Evolutionary conservation across 2,113 vertebrate genomes (phyloP).

Genomic region (Talpa occidentalis): DNA sequence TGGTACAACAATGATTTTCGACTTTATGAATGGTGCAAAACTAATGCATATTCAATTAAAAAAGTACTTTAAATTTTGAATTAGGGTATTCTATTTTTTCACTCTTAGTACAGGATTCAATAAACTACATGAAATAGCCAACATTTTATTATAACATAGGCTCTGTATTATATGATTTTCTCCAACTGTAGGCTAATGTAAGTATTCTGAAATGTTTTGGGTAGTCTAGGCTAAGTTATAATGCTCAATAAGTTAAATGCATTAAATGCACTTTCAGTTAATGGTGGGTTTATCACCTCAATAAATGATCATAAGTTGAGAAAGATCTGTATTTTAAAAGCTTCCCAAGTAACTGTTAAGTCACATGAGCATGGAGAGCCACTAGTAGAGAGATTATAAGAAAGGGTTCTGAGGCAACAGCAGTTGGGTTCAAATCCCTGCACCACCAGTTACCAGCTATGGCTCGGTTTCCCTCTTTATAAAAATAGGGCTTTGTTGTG

Average conservation of each 20-base stretch:
- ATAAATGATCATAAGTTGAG: neutral
- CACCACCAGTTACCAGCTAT: neutral
- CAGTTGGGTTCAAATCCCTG: neutral
- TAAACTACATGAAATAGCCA: neutral
- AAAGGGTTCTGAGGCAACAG: neutral
- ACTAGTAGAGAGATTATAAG: neutral
- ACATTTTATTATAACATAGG: neutral
- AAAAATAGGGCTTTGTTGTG: neutral
- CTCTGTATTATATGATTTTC: neutral
- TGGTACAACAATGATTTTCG: neutral
- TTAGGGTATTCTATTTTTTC: neutral
- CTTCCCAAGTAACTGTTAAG: neutral
- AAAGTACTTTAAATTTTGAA: neutral
- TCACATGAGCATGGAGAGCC: neutral
- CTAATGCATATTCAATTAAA: neutral
- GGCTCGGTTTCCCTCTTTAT: conserved; percentile 9
- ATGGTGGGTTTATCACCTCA: neutral
- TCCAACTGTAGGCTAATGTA: neutral
- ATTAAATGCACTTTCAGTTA: neutral
- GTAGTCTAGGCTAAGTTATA: neutral
- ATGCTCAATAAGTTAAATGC: neutral
- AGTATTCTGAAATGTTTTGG: neutral
- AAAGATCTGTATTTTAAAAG: neutral
- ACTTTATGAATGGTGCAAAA: neutral
- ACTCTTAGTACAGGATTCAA: neutral